phyloP scores from a whole-genome alignment of 2,113 vertebrate genomes.

The Vicugna pacos region DNA sequence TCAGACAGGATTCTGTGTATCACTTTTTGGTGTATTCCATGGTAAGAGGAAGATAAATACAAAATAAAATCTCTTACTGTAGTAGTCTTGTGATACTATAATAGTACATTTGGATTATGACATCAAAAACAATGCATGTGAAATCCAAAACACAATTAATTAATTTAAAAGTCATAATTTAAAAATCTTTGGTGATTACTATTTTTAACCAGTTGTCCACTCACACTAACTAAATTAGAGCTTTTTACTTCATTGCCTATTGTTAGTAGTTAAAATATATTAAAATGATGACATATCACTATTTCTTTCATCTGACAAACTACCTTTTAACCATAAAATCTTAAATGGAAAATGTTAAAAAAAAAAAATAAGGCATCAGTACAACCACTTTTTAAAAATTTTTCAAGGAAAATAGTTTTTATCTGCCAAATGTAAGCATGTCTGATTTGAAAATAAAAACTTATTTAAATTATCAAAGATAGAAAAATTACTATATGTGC shows the following conservation, averaged over 20 bases:
- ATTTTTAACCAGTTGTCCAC: background rate
- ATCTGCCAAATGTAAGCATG: background rate
- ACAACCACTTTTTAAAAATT: background rate
- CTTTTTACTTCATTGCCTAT: background rate
- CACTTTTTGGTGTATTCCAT: background rate
- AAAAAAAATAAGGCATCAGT: background rate
- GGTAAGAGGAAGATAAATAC: background rate
- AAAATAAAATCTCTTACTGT: background rate
- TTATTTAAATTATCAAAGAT: background rate
- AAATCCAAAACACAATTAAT: background rate
- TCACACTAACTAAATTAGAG: background rate
- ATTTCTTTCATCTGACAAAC: background rate
- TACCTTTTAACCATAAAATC: background rate
- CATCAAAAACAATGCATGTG: background rate
- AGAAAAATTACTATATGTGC: background rate
- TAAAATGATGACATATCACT: background rate
- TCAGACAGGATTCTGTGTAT: background rate
- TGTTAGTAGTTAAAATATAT: background rate
- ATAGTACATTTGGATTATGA: background rate
- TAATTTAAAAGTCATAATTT: background rate
- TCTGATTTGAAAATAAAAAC: background rate
- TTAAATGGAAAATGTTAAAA: background rate
- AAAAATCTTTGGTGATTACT: background rate
- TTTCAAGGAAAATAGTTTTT: background rate
- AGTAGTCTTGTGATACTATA: background rate